Evolutionary conservation across 30 jellyfish, hydroid and myxozoan genomes (phyloP), one percentile per base, ranked within the genome.

Genomic region (Aurelia sp.): DNA sequence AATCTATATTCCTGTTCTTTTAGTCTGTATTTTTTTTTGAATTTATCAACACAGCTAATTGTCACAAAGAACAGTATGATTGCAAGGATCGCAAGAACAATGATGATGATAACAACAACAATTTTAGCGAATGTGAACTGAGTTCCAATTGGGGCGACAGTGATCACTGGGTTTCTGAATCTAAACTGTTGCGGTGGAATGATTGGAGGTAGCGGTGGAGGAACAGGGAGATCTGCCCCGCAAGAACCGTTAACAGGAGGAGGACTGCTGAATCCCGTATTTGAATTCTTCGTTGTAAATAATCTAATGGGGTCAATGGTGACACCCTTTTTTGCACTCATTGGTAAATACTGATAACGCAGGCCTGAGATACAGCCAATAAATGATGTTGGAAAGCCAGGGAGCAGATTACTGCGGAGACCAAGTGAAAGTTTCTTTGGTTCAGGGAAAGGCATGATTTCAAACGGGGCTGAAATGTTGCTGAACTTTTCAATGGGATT

Each of bases 121-220:
- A 78, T 72, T 13, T 78, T 75, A 5, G 81, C 87, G 21, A 83
- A 67, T 2, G 91, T 75, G 86, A 20, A 66, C 6, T 64, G 19
- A 21, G 88, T 40, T 40, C 87, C 97, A 55, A 77, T 67, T 4
- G 89, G 94, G 60, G 90, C 91, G n/a, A 82, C 92, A 21, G 95
- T 88, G 62, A 76, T 77, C 17, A 74, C 92, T 18, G 96, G 90
- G 48, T 75, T 88, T 35, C 83, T 59, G 83, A 88, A 72, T 13
- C 58, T 78, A 79, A 88, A 88, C 88, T 88, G 96, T 50, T 72
- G 96, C 16, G 96, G 96, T 35, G 90, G 82, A n/a, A 88, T 21
- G 16, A 88, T 63, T 40, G 96, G 80, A 16, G 91, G 96, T 77
- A 88, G 71, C 13, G 96, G 88, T 16, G 91, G 88, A 50, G 96